Base-by-base conservation (phyloP, 53 echinoderm and acorn worm genomes). In the Henricia sp. region DNA sequence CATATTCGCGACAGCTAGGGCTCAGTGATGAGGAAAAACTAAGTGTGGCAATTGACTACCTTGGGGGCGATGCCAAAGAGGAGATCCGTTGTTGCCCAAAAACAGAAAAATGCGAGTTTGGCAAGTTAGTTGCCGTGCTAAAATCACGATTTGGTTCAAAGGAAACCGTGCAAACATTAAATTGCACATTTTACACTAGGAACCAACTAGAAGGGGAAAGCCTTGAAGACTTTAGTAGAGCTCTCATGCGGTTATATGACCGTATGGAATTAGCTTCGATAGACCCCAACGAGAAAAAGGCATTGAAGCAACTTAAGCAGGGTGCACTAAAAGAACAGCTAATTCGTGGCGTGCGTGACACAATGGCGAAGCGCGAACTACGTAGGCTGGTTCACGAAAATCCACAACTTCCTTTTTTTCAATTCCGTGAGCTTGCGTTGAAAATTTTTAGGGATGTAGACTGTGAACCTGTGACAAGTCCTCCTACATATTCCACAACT, bases 271-370 rank as follows among this genome's bases (percentile, higher is more conserved):
- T 52, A 1, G 59, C 48, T 0, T 62, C 62, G 0, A 50, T 46
- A 4, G 23, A 62, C 17, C 20, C 11, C 11, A 12, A 1, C 1
- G 43, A 82, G 33, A 60, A 26, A 24, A 3, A 29, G 1, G 83
- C 52, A 0, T 37, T 83, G 0, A 39, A 19, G 0, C 67, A 51
- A n/a, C 63, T 82, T 25, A 82, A 34, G 20, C 36, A 65, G 8
- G 48, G 66, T 8, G 36, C 82, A 1, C 67, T 82, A 19, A 82
- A 66, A 38, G 82, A 82, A 20, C 72, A 72, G 10, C 32, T 72
- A 0, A 52, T 72, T 72, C 50, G 32, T 3, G 72, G 72, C 1
- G 12, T n/a, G 0, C 17, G 72, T 2, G 39, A 72, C 16, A 32
- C 20, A 4, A 8, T 33, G 17, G 16, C 16, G 19, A 72, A 37